Evolutionary conservation across 2,888 invertebrate genomes (phyloP), one percentile per base, ranked within the genome.

Genomic region (Conomelus anceps): DNA sequence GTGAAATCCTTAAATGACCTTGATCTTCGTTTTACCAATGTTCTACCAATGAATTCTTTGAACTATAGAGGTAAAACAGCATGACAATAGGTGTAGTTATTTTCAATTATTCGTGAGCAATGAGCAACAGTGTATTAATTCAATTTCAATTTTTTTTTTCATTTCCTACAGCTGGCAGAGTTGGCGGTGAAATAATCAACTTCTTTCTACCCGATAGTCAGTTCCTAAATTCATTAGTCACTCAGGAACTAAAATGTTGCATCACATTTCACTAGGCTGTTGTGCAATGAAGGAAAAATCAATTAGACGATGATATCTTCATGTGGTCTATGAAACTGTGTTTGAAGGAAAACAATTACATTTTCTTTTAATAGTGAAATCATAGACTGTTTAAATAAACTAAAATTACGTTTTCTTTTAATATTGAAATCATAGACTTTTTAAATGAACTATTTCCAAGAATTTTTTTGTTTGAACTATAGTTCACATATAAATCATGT

Each of bases 121-220:
- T n/a, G n/a, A n/a, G n/a, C n/a, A n/a, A n/a, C n/a, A n/a, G n/a
- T n/a, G n/a, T n/a, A n/a, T n/a, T n/a, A n/a, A n/a, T n/a, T n/a
- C n/a, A n/a, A n/a, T n/a, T n/a, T n/a, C n/a, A n/a, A n/a, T n/a
- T n/a, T 20, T 86, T 86, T 86, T 26, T 17, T 34, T 29, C 26
- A 1, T 26, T 26, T 24, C 6, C 34, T 88, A 23, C 88, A 88
- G 88, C 63, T 88, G 88, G 88, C 88, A 88, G 88, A 88, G 13
- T 88, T 88, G 41, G 88, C 88, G 34, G 88, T 63, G 63, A 63
- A 63, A 13, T 63, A 41, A 17, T 6, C 7, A 63, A 63, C 63
- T 63, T 63, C 63, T 20, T n/a, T 63, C 63, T 34, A 34, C 13
- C 63, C 63, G 7, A 20, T 63, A 9, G 17, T n/a, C 63, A 13